Percentiles rank a stretch among this genome's conserved stretches.
phyloP scores from a whole-genome alignment of 2,888 invertebrate species.

The Neoitamus cyanurus region DNA sequence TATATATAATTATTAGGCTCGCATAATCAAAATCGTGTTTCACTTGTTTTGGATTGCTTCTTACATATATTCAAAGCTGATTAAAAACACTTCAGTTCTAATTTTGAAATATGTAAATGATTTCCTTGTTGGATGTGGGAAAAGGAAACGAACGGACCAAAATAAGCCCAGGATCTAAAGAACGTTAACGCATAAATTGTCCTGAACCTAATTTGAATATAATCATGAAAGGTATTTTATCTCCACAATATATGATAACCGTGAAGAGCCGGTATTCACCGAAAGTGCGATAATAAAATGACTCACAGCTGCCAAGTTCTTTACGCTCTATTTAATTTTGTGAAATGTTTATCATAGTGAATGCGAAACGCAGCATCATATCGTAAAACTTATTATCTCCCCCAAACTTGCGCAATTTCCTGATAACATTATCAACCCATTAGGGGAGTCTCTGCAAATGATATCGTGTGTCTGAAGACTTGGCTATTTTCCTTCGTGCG shows the following conservation, averaged over 20 bases:
- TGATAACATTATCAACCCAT: slow-evolving; percentile 20
- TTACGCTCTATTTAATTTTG: not conserved
- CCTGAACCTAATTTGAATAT: not conserved
- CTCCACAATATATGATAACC: not conserved
- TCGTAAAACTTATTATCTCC: not conserved
- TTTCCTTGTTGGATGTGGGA: too few species aligned
- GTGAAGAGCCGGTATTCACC: not conserved
- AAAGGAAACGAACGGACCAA: too few species aligned
- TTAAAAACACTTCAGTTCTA: too few species aligned
- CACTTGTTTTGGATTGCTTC: too few species aligned
- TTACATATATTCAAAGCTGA: too few species aligned
- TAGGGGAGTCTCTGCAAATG: slow-evolving; percentile 7
- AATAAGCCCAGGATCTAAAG: too few species aligned
- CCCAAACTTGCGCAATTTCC: not conserved
- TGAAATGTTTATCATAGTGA: not conserved
- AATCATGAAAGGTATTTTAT: not conserved
- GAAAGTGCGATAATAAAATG: not conserved
- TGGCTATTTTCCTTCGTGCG: not conserved
- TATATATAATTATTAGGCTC: too few species aligned
- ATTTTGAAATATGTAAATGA: too few species aligned
- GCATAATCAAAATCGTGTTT: too few species aligned
- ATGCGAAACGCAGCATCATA: not conserved
- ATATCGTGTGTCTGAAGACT: too few species aligned
- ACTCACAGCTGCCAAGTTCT: not conserved
- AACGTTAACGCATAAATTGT: not conserved